Evolutionary conservation across 1,140 invertebrate species (phyloP).

Genomic region (Reticulitermes speratus): DNA sequence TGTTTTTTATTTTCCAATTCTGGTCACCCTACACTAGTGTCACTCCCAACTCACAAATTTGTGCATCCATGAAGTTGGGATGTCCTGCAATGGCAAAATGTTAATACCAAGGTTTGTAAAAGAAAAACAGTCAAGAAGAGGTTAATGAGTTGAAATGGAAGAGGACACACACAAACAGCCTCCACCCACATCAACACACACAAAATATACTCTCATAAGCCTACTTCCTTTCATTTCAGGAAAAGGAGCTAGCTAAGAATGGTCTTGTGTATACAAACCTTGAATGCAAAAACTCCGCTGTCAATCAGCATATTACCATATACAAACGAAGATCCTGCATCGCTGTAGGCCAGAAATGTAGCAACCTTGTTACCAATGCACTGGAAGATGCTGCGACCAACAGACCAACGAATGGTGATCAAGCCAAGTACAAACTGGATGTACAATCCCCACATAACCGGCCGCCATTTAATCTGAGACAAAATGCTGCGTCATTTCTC

Average conservation of each 20-base stretch:
- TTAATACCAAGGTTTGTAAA: too few relatives aligned
- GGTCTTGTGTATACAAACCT: conserved; percentile 52
- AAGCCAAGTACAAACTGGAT: conserved; percentile 87
- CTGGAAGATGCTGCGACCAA: conserved; percentile 73
- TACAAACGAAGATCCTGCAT: conserved; percentile 78
- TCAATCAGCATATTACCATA: conserved; percentile 72
- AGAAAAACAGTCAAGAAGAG: too few relatives aligned
- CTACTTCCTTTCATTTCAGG: too few relatives aligned
- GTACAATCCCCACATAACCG: conserved; percentile 74
- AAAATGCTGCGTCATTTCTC: conserved; percentile 28
- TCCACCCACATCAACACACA: too few relatives aligned
- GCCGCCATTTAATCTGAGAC: conserved; percentile 69
- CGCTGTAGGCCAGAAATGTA: conserved; percentile 76
- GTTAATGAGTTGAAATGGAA: too few relatives aligned
- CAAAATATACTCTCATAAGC: too few relatives aligned
- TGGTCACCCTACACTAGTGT: too few relatives aligned
- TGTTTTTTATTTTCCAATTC: too few relatives aligned
- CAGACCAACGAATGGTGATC: conserved; percentile 79
- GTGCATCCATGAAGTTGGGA: too few relatives aligned
- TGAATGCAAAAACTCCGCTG: conserved; percentile 73
- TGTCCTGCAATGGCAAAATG: too few relatives aligned
- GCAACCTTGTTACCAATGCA: conserved; percentile 79
- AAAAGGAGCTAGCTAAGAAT: neutral
- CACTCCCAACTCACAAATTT: too few relatives aligned
- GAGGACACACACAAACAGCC: too few relatives aligned